Evolutionary conservation across 2,888 invertebrate genomes (phyloP), one percentile per base, ranked within the genome.

Genomic region (Agrypnus murinus): DNA sequence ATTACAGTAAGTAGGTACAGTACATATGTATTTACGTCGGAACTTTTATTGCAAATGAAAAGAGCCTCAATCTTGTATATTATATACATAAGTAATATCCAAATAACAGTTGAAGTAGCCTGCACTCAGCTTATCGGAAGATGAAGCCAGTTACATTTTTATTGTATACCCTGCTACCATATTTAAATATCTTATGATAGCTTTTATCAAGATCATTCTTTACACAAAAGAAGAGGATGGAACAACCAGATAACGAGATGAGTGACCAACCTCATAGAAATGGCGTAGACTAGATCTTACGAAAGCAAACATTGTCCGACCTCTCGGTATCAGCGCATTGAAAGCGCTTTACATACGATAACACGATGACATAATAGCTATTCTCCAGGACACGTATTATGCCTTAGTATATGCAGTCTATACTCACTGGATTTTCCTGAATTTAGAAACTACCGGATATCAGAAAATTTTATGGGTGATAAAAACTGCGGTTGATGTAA

Each of bases 361-460:
- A 60, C 67, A 46, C 53, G 60, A 67, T 67, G 60, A 60, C 67
- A 67, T 67, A 67, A 67, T 67, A 55, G 67, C 60, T 62, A 53
- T 67, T 60, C 67, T 53, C 36, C 57, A 62, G 60, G 53, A 60
- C 53, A 67, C 50, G 60, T 67, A 67, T 67, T 67, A 67, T 60
- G 60, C 43, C 15, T 40, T 32, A 62, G 60, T 55, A 12, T 60
- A 67, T 59, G 60, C 50, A 55, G 34, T 45, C 58, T 55, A 25
- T 67, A 53, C 43, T 40, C 32, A 34, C 17, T 60, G 53, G 53
- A 67, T 60, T 67, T 60, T 62, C 60, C 60, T 67, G 59, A 40
- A 32, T 53, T 55, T 59, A 55, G 60, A 67, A 67, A 67, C 25
- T 34, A 36, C 17, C 32, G 66, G 66, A 66, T 46, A 34, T n/a